Conservation (phyloP, 2,888 invertebrate genomes). For the Volucella bombylans region DNA sequence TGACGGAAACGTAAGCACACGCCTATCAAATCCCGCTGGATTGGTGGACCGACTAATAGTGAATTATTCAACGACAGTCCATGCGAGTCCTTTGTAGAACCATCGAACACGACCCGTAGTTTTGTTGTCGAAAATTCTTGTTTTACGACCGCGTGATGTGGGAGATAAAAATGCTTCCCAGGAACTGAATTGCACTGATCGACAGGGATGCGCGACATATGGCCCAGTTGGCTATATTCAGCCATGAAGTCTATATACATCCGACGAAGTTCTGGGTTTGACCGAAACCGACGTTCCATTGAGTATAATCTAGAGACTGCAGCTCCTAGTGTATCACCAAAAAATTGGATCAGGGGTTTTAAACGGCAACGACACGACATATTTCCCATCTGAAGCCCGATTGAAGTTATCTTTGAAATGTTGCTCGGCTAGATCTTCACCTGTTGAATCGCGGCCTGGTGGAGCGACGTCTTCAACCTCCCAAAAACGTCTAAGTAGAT, state of each 20-base stretch:
- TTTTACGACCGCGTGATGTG: constrained; percentile 67
- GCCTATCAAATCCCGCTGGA: constrained; percentile 22
- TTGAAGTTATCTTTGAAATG: constrained; percentile 54
- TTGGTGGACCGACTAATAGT: constrained; percentile 10
- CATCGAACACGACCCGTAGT: constrained; percentile 66
- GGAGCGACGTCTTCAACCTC: constrained; percentile 50
- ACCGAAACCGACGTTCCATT: constrained; percentile 52
- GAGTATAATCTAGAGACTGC: constrained; percentile 46
- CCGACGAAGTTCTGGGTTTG: constrained; percentile 3
- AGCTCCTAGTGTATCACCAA: constrained; percentile 35
- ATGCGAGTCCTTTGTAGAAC: constrained; percentile 10
- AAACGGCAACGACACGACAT: constrained; percentile 60
- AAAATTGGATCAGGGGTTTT: constrained; percentile 36
- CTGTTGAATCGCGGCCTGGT: not conserved
- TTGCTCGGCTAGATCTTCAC: constrained; percentile 51
- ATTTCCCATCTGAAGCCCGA: constrained; percentile 42
- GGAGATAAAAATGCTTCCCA: constrained; percentile 53
- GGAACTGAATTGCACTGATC: constrained; percentile 33
- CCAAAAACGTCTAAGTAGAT: constrained; percentile 44
- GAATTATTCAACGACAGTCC: constrained; percentile 16
- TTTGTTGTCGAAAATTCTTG: constrained; percentile 63
- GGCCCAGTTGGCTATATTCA: constrained; percentile 58
- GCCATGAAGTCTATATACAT: constrained; percentile 58
- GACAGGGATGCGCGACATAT: constrained; percentile 54
- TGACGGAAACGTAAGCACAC: constrained; percentile 1